Evolutionary conservation across 1,140 invertebrate species (phyloP).

Genomic region (Schlechtendalia chinensis): DNA sequence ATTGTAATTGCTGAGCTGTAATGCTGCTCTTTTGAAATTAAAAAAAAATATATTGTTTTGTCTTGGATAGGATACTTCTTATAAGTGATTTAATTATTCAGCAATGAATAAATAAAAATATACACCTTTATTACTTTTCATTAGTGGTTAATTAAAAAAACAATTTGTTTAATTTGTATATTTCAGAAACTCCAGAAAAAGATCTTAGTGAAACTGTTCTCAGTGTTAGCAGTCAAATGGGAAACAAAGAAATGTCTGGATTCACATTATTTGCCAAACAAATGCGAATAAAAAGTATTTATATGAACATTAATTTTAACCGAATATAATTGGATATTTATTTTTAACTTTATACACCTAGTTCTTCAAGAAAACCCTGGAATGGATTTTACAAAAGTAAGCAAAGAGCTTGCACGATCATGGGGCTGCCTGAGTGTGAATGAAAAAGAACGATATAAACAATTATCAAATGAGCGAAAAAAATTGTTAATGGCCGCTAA

Average conservation of each 20-base stretch:
- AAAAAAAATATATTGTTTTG: too few relatives aligned
- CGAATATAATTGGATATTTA: constrained; percentile 35
- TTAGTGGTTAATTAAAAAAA: background rate
- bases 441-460: constrained; percentile 58
- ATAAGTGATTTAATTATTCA: too few relatives aligned
- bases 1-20: too few relatives aligned
- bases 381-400: constrained; percentile 57
- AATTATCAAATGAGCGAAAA: constrained; percentile 54
- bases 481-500: constrained; percentile 28
- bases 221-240: constrained; percentile 55
- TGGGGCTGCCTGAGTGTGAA: constrained; percentile 58
- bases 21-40: too few relatives aligned
- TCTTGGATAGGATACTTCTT: too few relatives aligned
- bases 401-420: constrained; percentile 55
- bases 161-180: background rate
- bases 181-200: constrained; percentile 15
- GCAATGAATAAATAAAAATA: too few relatives aligned
- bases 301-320: constrained; percentile 22
- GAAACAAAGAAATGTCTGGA: constrained; percentile 54
- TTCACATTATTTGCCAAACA: constrained; percentile 56
- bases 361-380: constrained; percentile 56
- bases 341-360: constrained; percentile 53
- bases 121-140: too few relatives aligned
- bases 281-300: constrained; percentile 56
- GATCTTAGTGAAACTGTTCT: constrained; percentile 45